phyloP scores from a whole-genome alignment of 2,888 invertebrate genomes.

The Atherix ibis region DNA sequence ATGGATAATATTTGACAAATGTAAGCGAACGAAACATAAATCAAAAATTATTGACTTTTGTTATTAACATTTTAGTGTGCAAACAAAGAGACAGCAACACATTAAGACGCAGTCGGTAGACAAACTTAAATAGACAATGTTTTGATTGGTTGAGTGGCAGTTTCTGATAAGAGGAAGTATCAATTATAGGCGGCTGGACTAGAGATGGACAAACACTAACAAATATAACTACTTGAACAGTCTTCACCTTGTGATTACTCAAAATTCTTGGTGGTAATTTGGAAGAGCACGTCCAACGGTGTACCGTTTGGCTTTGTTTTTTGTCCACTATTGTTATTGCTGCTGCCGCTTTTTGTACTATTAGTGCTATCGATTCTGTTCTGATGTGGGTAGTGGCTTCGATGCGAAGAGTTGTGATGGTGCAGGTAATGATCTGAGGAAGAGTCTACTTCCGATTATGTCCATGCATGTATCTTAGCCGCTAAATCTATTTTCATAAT shows the following conservation, averaged over 20 bases:
- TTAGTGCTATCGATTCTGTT: constrained; percentile 12
- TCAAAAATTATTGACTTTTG: too few relatives aligned
- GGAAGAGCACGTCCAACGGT: constrained; percentile 87
- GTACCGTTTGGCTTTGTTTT: constrained; percentile 45
- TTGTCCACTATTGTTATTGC: constrained; percentile 22
- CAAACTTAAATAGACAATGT: too few relatives aligned
- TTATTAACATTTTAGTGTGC: too few relatives aligned
- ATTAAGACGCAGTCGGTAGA: too few relatives aligned
- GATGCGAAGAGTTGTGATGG: constrained; percentile 21
- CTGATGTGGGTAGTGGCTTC: constrained; percentile 15
- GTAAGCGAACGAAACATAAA: too few relatives aligned
- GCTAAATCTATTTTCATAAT: constrained; percentile 48
- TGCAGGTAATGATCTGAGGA: constrained; percentile 18
- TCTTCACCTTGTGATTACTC: constrained; percentile 75
- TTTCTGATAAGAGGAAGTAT: constrained; percentile 7
- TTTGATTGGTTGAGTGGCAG: too few relatives aligned
- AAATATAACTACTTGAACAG: constrained; percentile 39
- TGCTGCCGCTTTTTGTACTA: constrained; percentile 16
- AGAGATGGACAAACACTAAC: constrained; percentile 3
- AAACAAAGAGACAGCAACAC: too few relatives aligned
- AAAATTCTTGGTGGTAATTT: constrained; percentile 96
- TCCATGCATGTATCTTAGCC: constrained; percentile 37
- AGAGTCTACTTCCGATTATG: constrained; percentile 33
- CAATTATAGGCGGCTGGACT: too few relatives aligned
- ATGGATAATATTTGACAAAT: too few relatives aligned